Evolutionary conservation across 2,113 vertebrate genomes (phyloP).

Genomic region (Ctenomys sociabilis): DNA sequence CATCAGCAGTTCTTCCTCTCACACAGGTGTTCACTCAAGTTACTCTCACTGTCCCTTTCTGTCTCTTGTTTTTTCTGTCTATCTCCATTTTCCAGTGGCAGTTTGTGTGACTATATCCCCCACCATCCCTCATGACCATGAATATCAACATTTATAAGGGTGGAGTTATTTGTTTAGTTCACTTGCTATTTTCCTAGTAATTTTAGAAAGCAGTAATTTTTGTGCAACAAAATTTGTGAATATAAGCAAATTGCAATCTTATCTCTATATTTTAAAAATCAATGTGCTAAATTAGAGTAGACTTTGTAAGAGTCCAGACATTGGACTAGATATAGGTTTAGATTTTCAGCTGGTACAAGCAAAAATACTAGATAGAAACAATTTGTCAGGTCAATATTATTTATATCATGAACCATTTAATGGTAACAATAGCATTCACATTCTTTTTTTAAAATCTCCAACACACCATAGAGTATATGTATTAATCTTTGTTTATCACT

Average conservation of each 20-base stretch:
- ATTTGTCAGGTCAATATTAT: neutral
- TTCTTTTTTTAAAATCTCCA: slow-evolving; percentile 37
- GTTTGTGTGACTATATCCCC: neutral
- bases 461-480: neutral
- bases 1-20: neutral
- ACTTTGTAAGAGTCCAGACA: neutral
- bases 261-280: slow-evolving; percentile 18
- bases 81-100: neutral
- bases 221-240: neutral
- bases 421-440: neutral
- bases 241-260: neutral
- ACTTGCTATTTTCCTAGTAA: neutral
- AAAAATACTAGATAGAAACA: neutral
- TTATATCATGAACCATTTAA: neutral
- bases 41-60: neutral
- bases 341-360: neutral
- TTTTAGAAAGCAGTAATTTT: neutral
- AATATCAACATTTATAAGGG: neutral
- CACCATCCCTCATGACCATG: neutral
- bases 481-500: neutral
- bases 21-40: neutral
- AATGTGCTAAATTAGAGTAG: neutral
- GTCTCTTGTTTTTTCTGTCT: neutral
- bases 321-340: neutral
- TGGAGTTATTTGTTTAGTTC: neutral